Evolutionary conservation across 2,888 invertebrate genomes (phyloP).

Genomic region (Ophion slaviceki): DNA sequence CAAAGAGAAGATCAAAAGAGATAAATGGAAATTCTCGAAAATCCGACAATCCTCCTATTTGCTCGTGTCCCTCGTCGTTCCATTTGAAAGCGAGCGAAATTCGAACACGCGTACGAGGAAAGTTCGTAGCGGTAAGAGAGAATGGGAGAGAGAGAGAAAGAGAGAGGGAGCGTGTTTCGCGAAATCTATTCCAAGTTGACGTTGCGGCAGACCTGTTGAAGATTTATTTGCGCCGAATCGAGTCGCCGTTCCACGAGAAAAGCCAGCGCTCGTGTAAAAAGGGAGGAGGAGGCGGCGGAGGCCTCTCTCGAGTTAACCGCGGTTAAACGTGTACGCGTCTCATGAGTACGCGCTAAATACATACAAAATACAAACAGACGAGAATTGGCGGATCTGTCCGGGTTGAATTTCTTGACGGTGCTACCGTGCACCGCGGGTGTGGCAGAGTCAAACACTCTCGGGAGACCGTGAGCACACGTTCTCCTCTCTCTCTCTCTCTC

Average conservation of each 20-base stretch:
- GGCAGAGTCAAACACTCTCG: constrained; percentile 24
- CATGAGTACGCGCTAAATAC: constrained; percentile 28
- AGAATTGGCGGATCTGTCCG: constrained; percentile 26
- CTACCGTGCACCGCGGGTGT: constrained; percentile 51
- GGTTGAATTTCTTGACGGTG: constrained; percentile 28
- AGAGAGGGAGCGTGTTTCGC: constrained; percentile 39
- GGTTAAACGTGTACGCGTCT: constrained; percentile 35
- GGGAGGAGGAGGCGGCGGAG: constrained; percentile 34
- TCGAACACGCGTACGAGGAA: constrained; percentile 24
- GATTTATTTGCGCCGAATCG: constrained; percentile 79
- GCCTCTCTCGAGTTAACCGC: constrained; percentile 32
- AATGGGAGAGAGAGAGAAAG: constrained; percentile 36
- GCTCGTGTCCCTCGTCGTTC: constrained; percentile 13
- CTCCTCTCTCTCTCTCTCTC: no score
- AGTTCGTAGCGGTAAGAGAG: background rate
- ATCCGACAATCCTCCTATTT: constrained; percentile 26
- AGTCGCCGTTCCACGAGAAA: constrained; percentile 56
- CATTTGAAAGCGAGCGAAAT: background rate
- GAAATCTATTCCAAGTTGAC: constrained; percentile 74
- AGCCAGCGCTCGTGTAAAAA: constrained; percentile 11
- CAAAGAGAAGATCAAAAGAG: background rate
- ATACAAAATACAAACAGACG: constrained; percentile 44
- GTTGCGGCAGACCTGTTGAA: constrained; percentile 77
- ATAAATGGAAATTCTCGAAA: constrained; percentile 27
- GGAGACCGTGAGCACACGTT: background rate